Evolutionary conservation across 2,797 vertebrate species (phyloP), one percentile per base, ranked within the genome.

Genomic region (Darevskia nairensis): DNA sequence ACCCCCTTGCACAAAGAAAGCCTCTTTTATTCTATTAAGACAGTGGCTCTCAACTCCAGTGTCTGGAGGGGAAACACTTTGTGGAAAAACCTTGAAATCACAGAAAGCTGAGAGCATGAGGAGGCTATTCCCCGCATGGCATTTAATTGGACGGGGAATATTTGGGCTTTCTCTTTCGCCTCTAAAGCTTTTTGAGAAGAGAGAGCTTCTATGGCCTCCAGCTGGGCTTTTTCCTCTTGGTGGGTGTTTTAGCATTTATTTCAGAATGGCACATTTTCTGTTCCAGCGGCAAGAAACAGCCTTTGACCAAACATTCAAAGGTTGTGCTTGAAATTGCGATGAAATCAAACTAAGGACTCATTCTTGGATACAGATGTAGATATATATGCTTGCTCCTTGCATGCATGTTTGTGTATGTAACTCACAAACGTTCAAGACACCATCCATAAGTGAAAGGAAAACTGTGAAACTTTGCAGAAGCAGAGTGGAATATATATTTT

Each of bases 71-170:
- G 76, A 29, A 82, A 50, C 2, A 39, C 0, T 6, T 64, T 21
- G 27, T 72, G 44, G 88, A 9, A 84, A 2, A 87, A 89, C 25
- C 83, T 86, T 50, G 0, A 0, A 0, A 0, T 23, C 82, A 83
- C 41, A 85, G 15, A 32, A 0, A 64, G 1, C 75, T 85, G 79
- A 32, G 82, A 4, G 15, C 46, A 8, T 41, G 66, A 32, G 80
- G 9, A n/a, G 80, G 44, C 78, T 55, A 78, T 80, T 55, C 55
- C 74, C 61, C 21, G 8, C 3, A 1, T 7, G 55, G 50, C 27
- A 2, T 76, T 88, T 85, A 59, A 39, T 7, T 46, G 74, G 25
- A 79, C 71, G 75, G 76, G 32, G 93, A 85, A 23, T 4, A 8
- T 71, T 27, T 8, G 32, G 44, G 68, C 25, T 32, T 86, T 2